phyloP scores from a whole-genome alignment of 2,888 invertebrate genomes.

The Meteorus colon region DNA sequence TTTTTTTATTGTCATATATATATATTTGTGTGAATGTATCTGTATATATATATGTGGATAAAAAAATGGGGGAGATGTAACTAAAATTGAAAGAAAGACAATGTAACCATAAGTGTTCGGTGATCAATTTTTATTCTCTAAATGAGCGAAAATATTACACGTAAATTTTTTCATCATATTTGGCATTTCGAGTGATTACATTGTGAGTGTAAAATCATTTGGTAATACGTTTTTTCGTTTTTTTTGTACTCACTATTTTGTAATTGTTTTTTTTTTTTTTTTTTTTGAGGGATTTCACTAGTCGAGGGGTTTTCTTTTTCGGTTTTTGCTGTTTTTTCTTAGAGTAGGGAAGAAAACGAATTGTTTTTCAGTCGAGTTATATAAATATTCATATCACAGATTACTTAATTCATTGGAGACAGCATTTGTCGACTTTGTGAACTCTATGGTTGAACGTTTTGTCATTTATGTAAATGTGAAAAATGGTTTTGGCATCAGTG shows the following conservation, averaged over 20 bases:
- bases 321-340: neutral
- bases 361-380: neutral
- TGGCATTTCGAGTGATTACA: no score
- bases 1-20: constrained; percentile 1
- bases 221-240: neutral
- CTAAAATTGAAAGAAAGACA: neutral
- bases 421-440: neutral
- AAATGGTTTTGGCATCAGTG: no score
- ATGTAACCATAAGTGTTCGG: neutral
- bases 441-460: neutral
- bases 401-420: no score
- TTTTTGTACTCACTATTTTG: neutral
- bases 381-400: neutral
- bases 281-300: neutral
- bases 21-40: neutral
- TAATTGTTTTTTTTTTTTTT: neutral
- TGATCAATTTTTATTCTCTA: neutral
- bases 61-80: neutral
- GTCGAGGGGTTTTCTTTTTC: neutral
- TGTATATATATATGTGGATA: neutral
- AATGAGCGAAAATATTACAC: neutral
- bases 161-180: no score
- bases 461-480: no score
- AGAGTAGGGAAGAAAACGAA: neutral
- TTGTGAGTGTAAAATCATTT: neutral